Percentiles rank a stretch among this genome's conserved stretches.
Evolutionary conservation across 2,888 invertebrate genomes (phyloP).

Genomic region (Cheilosia variabilis): DNA sequence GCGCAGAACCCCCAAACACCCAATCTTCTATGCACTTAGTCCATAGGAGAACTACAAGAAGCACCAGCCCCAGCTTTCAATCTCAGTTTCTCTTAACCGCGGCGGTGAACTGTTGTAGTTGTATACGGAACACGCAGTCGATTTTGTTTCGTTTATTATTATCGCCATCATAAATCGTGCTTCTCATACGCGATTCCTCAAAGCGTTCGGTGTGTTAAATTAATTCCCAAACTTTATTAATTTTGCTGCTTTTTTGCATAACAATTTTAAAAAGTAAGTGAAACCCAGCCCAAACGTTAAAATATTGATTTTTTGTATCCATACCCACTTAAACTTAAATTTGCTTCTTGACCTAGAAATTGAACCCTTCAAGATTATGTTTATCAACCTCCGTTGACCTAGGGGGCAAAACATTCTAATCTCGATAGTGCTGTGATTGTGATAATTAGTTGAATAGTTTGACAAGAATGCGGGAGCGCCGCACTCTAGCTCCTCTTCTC

Average conservation of each 20-base stretch:
- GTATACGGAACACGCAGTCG: background rate
- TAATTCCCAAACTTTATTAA: too few relatives aligned
- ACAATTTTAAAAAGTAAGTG: slow-evolving; percentile 28
- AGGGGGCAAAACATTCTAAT: background rate
- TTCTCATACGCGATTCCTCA: background rate
- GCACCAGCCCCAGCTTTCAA: slow-evolving; percentile 10
- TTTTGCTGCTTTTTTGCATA: background rate
- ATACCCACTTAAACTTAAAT: background rate
- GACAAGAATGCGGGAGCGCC: background rate
- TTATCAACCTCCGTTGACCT: background rate
- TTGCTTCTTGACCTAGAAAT: slow-evolving; percentile 10
- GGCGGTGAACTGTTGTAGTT: slow-evolving; percentile 34
- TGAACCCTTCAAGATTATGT: background rate
- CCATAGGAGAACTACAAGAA: slow-evolving; percentile 22
- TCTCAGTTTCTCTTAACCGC: slow-evolving; percentile 49
- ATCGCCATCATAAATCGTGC: background rate
- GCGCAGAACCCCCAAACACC: slow-evolving; percentile 9
- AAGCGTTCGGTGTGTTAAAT: background rate
- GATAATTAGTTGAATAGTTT: background rate
- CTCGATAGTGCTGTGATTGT: background rate
- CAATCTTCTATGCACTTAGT: background rate
- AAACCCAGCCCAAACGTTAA: background rate
- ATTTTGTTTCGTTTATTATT: slow-evolving; percentile 2
- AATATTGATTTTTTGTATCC: slow-evolving; percentile 26
- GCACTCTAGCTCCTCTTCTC: background rate